phyloP scores from a whole-genome alignment of 2,797 vertebrate species.

The Labeo calbasu region DNA sequence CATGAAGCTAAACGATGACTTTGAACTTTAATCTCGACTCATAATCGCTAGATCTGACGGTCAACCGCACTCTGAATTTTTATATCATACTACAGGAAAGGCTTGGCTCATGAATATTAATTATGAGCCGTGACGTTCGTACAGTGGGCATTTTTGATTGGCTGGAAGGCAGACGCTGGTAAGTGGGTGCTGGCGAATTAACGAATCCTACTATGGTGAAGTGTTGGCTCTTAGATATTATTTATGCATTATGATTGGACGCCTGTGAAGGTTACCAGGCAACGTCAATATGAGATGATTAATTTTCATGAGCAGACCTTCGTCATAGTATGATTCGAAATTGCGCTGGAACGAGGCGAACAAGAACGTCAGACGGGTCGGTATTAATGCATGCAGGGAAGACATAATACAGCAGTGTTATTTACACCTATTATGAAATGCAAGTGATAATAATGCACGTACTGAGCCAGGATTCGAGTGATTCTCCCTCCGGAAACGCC shows the following conservation, averaged over 20 bases:
- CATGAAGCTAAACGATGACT: background rate
- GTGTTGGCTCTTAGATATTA: background rate
- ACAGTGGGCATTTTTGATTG: background rate
- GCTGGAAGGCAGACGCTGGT: background rate
- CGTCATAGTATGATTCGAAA: background rate
- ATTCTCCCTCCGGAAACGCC: slow-evolving; percentile 92
- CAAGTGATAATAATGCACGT: slow-evolving; percentile 71
- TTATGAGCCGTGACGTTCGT: background rate
- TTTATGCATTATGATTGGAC: background rate
- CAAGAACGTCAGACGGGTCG: background rate
- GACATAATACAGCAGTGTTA: background rate
- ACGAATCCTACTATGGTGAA: slow-evolving; percentile 16
- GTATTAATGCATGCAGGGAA: background rate
- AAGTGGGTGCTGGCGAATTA: too few relatives aligned
- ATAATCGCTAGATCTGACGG: background rate
- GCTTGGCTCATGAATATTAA: background rate
- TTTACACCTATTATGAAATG: background rate
- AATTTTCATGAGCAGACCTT: slow-evolving; percentile 20
- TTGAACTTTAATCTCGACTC: background rate
- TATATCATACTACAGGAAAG: background rate
- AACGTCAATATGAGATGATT: background rate
- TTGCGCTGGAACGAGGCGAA: background rate
- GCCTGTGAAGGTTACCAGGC: background rate
- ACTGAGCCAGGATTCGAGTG: slow-evolving; percentile 95
- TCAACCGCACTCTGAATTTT: background rate